Base-by-base conservation (phyloP, 2,797 vertebrate species). In the Cyprinodon diabolis region DNA sequence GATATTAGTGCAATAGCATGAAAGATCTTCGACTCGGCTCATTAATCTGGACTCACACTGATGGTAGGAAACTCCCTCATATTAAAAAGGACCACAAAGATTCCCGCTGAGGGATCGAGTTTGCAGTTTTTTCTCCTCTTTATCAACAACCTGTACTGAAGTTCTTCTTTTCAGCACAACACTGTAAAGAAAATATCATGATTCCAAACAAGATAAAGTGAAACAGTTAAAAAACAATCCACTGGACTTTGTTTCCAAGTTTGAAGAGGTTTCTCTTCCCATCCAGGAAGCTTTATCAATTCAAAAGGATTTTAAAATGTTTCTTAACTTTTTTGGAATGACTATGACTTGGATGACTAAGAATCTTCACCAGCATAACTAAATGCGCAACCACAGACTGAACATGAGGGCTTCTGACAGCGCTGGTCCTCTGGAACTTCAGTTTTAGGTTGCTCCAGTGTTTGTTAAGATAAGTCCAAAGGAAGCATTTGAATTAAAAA, bases 31-130 rank as follows among this genome's bases (percentile, higher is more conserved):
- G 60, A 77, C 71, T 66, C 79, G 21, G 78, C 74, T 90, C 86
- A 83, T 90, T 91, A 90, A 81, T 84, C 81, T 86, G 86, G 82
- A 88, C 78, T 75, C 85, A 89, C 79, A 76, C 76, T 81, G 84
- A 55, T 66, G 52, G 56, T 57, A 55, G 40, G 67, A 75, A 11
- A 54, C 69, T 55, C 73, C 66, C 71, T 56, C 78, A 83, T 78
- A 80, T 78, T 51, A 84, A 54, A 89, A 60, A 55, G 69, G 62
- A 67, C 81, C 74, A 78, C 57, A 70, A 62, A 70, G 74, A 83
- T 23, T 30, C 80, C 82, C 1, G 66, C 76, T 79, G 88, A 85
- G 82, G 75, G 70, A 85, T 69, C 79, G 79, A 66, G 52, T 4
- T 79, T 70, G 75, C 77, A 74, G 75, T 66, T 40, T 69, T 70